Conservation (phyloP, 2,888 invertebrate genomes). For the Gastrophysa polygoni region DNA sequence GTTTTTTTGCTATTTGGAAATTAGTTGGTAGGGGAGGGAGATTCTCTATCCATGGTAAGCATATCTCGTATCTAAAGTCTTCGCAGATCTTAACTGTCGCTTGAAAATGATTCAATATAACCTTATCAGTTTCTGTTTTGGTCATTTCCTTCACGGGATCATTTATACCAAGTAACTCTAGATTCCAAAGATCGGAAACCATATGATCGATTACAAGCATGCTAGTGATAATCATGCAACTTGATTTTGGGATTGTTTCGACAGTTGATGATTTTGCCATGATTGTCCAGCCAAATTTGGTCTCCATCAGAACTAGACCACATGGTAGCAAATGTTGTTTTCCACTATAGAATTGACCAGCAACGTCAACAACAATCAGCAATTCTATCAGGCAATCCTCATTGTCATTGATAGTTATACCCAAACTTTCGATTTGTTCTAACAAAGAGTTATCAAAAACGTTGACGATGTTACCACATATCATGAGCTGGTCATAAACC, state of each 20-base stretch:
- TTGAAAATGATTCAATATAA: constrained; percentile 20
- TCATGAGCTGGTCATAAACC: too few species aligned
- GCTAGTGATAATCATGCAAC: not conserved
- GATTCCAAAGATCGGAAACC: constrained; percentile 17
- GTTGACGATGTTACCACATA: too few species aligned
- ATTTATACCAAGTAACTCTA: constrained; percentile 21
- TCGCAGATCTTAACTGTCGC: too few species aligned
- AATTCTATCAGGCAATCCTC: too few species aligned
- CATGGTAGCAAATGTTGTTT: too few species aligned
- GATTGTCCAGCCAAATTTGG: too few species aligned
- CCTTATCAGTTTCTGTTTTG: constrained; percentile 11
- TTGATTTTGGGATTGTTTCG: not conserved
- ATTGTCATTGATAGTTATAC: too few species aligned
- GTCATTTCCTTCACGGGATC: constrained; percentile 16
- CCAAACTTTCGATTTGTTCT: too few species aligned
- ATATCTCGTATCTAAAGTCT: constrained; percentile 32
- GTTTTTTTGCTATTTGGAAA: constrained; percentile 23
- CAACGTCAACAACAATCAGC: too few species aligned
- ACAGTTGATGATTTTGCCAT: constrained; percentile 20
- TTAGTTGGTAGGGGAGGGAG: constrained; percentile 26
- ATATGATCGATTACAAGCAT: constrained; percentile 6
- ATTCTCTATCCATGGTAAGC: constrained; percentile 28
- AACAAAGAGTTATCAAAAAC: too few species aligned
- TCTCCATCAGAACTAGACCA: too few species aligned
- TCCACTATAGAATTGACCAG: too few species aligned